Evolutionary conservation across 2,113 vertebrate species (phyloP), one percentile per base, ranked within the genome.

Genomic region (Strix aluco): DNA sequence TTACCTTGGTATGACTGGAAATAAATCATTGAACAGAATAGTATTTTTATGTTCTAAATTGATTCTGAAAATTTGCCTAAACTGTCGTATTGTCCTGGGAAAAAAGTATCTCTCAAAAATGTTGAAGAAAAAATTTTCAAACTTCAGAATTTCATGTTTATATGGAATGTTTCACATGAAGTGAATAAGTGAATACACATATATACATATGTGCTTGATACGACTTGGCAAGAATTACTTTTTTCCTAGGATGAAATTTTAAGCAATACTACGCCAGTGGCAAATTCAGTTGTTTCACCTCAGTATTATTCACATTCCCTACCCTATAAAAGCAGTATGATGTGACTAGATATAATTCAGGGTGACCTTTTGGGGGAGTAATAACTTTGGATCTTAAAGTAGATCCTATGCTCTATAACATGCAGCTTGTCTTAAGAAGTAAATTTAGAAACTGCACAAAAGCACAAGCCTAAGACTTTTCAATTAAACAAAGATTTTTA

Each of bases 331-430:
- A 81, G 55, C 32, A 79, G 18, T 17, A 29, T 32, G 34, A 55
- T 34, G 9, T 3, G 66, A 87, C 13, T 20, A 59, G 15, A 36
- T 44, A 12, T 15, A 49, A 67, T 29, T 55, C 47, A 55, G 10
- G 6, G 30, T 51, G 32, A 86, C 38, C 13, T 30, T 77, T 70
- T 10, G 2, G 7, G 8, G 38, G 3, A 46, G 22, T 34, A 54
- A 3, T 12, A 67, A 62, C 38, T 84, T 67, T 36, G 6, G 20
- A 71, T 4, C 3, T 14, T n/a, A 80, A 51, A 49, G 30, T 15
- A 72, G 14, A 6, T 44, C n/a, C 17, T 49, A 55, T 0, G 0
- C 4, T 47, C 13, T 44, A 25, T 2, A 75, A 15, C 2, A 49
- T 5, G 34, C 18, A 86, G 29, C 8, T 51, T 66, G 5, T 71